Conservation (phyloP, 2,113 vertebrate genomes). For the Sprattus sprattus region DNA sequence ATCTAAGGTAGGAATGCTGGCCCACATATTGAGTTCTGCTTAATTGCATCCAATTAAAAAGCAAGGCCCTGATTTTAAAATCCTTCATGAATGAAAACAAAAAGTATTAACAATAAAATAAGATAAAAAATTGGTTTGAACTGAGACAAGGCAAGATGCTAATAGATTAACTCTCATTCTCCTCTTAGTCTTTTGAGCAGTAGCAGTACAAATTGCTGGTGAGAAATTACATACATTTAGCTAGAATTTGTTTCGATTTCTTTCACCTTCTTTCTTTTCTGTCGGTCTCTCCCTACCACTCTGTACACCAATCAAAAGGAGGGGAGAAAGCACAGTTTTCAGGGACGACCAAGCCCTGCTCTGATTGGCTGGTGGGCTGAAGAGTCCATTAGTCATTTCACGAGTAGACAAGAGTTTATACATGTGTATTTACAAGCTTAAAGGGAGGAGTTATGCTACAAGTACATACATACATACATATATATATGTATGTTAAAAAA, state of each 20-base stretch:
- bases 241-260: not conserved
- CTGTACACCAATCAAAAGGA: not conserved
- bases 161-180: constrained; percentile 6
- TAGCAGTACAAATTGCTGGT: constrained; percentile 38
- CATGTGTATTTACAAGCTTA: not conserved
- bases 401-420: not conserved
- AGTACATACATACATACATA: not conserved
- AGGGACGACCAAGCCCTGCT: not conserved
- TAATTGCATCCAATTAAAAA: not conserved
- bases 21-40: too few species aligned
- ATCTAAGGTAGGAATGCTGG: too few species aligned
- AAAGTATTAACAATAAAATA: constrained; percentile 7
- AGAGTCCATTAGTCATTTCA: not conserved
- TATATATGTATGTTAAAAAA: not conserved
- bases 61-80: not conserved
- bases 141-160: not conserved
- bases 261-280: not conserved
- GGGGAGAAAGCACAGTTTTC: not conserved
- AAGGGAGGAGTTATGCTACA: not conserved
- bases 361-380: not conserved
- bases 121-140: not conserved
- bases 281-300: not conserved
- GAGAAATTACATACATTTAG: not conserved
- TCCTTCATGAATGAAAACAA: not conserved
- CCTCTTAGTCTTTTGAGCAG: not conserved